Evolutionary conservation across 2,797 vertebrate species (phyloP).

Genomic region (Serranus cabrilla): DNA sequence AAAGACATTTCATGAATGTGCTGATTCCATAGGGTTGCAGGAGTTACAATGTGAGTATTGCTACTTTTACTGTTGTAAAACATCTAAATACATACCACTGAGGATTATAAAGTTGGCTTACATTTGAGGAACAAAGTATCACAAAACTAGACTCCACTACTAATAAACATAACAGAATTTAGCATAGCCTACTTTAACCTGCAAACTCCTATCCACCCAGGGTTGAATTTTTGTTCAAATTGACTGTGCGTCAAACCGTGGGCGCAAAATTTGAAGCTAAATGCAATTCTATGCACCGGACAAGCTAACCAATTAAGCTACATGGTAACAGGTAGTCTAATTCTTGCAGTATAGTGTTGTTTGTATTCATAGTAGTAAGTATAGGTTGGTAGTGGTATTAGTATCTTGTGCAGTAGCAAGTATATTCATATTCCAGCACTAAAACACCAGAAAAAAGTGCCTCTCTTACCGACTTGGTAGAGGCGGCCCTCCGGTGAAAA

Average conservation of each 20-base stretch:
- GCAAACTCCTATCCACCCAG: background rate
- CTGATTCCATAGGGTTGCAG: too few species aligned
- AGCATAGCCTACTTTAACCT: background rate
- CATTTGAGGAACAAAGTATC: background rate
- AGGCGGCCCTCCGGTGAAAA: slow-evolving; percentile 89
- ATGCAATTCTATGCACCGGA: too few species aligned
- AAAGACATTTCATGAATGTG: too few species aligned
- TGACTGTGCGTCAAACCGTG: background rate
- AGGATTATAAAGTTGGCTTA: too few species aligned
- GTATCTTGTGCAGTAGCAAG: too few species aligned
- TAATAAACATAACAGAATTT: background rate
- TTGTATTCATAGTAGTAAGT: accelerated
- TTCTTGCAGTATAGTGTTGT: too few species aligned
- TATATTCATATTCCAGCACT: accelerated
- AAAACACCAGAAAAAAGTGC: background rate
- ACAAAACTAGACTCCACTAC: too few species aligned
- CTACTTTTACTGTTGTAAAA: too few species aligned
- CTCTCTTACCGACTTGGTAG: slow-evolving; percentile 88
- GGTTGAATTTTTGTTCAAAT: background rate
- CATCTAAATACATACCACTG: too few species aligned
- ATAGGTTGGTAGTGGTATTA: accelerated
- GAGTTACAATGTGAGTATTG: too few species aligned
- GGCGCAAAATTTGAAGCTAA: background rate
- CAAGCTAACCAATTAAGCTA: background rate
- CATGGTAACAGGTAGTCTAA: background rate